Conservation (phyloP, 2,113 vertebrate genomes). For the Isichthys henryi region DNA sequence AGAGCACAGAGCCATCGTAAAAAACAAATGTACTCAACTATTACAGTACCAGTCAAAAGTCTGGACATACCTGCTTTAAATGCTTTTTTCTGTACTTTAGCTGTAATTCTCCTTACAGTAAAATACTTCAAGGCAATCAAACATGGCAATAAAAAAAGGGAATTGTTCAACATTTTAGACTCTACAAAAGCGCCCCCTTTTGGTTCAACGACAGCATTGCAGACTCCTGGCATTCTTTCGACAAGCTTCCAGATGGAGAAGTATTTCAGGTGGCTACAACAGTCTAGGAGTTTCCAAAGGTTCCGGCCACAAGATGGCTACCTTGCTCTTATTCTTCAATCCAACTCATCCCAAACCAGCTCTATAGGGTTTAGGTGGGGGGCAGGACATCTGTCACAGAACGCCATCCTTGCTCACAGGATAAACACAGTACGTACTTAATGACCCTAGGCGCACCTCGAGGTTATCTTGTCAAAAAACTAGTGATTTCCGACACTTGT, state of each 20-base stretch:
- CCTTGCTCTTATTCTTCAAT: not conserved
- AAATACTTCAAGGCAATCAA: not conserved
- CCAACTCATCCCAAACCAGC: not conserved
- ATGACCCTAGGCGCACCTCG: not conserved
- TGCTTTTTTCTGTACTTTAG: not conserved
- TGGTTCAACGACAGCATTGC: not conserved
- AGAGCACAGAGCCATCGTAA: not conserved
- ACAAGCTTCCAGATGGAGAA: not conserved
- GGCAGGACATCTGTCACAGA: not conserved
- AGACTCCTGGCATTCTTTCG: not conserved
- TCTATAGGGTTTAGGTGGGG: not conserved
- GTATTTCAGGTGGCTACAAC: no score
- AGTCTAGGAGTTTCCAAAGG: not conserved
- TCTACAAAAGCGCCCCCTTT: not conserved
- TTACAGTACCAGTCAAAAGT: not conserved
- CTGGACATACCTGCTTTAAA: not conserved
- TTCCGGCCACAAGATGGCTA: not conserved
- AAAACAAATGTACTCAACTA: not conserved
- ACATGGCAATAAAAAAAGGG: not conserved
- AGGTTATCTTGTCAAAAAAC: not conserved
- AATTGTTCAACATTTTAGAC: not conserved
- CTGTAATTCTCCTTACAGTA: not conserved
- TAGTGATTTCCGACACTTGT: not conserved
- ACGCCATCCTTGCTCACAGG: not conserved
- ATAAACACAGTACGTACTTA: not conserved